These are phyloP conservation scores for Triplophysa dalaica DNA, from an alignment of 2,113 vertebrate genomes.

Conservation along the genomic window DNA sequence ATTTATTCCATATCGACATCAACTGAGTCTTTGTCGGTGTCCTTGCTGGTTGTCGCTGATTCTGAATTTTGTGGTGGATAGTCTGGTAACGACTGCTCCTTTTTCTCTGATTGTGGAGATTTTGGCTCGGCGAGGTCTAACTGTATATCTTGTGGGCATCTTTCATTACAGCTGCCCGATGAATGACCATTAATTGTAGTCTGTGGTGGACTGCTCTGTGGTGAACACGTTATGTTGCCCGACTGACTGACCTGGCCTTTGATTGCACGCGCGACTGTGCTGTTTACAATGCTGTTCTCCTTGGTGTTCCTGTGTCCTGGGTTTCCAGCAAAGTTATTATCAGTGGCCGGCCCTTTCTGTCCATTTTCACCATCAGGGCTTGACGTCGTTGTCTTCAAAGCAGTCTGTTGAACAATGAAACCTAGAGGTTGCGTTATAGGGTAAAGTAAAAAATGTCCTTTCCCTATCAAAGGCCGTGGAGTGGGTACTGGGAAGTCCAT, in stretches of 20 bases:
- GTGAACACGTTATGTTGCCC: constrained; percentile 64
- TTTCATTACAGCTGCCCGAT: constrained; percentile 64
- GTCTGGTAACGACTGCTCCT: constrained; percentile 75
- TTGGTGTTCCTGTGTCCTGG: constrained; percentile 63
- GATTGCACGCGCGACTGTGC: constrained; percentile 56
- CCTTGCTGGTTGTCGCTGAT: constrained; percentile 64
- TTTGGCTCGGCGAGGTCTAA: constrained; percentile 60
- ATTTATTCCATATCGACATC: constrained; percentile 89
- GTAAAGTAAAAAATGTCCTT: constrained; percentile 92
- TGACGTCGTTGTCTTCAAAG: constrained; percentile 74
- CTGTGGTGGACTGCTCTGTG: constrained; percentile 65
- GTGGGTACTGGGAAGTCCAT: constrained; percentile 84
- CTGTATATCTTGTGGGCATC: constrained; percentile 66
- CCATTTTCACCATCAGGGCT: constrained; percentile 67
- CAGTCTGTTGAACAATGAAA: constrained; percentile 92
- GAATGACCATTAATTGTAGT: constrained; percentile 65
- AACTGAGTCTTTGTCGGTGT: constrained; percentile 77
- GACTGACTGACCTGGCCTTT: constrained; percentile 59
- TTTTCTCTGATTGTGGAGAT: constrained; percentile 69
- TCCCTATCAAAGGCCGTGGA: constrained; percentile 88
- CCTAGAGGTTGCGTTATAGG: constrained; percentile 94
- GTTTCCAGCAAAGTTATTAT: constrained; percentile 60
- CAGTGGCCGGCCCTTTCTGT: constrained; percentile 60
- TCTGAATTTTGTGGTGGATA: constrained; percentile 68
- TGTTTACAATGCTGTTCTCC: constrained; percentile 52